A percentile compares a stretch with the other conserved stretches of the same genome.
phyloP scores from a whole-genome alignment of 2,113 vertebrate species.

The Ciconia boyciana region DNA sequence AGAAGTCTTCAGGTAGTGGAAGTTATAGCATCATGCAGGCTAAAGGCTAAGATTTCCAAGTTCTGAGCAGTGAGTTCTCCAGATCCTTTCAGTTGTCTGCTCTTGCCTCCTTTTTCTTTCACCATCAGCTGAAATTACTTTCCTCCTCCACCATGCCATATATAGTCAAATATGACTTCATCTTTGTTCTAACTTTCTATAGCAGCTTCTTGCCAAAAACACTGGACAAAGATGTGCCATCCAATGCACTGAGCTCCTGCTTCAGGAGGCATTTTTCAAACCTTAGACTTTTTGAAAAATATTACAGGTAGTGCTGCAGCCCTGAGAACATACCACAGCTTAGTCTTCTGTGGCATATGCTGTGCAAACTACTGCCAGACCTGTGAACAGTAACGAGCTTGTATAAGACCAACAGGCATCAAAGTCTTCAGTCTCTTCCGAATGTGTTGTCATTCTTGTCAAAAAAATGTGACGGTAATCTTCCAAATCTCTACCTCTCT shows the following conservation, averaged over 20 bases:
- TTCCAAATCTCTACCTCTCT: neutral
- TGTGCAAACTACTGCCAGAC: neutral
- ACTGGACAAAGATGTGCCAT: neutral
- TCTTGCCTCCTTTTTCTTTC: neutral
- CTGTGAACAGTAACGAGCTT: neutral
- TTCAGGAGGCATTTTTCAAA: neutral
- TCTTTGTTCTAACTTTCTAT: neutral
- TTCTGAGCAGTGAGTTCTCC: neutral
- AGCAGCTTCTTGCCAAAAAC: neutral
- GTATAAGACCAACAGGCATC: neutral
- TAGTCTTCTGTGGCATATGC: neutral
- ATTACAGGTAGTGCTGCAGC: neutral
- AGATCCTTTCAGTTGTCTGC: neutral
- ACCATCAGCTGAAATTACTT: neutral
- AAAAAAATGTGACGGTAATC: neutral
- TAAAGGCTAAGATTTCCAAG: neutral
- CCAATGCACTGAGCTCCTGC: neutral
- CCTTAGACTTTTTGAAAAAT: neutral
- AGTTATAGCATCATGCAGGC: neutral
- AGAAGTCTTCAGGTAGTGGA: neutral
- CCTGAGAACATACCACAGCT: neutral
- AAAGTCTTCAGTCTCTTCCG: neutral
- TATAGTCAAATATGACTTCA: neutral
- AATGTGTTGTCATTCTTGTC: neutral
- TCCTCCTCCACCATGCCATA: neutral